Evolutionary conservation across 2,888 invertebrate species (phyloP).

Genomic region (Nysson spinosus): DNA sequence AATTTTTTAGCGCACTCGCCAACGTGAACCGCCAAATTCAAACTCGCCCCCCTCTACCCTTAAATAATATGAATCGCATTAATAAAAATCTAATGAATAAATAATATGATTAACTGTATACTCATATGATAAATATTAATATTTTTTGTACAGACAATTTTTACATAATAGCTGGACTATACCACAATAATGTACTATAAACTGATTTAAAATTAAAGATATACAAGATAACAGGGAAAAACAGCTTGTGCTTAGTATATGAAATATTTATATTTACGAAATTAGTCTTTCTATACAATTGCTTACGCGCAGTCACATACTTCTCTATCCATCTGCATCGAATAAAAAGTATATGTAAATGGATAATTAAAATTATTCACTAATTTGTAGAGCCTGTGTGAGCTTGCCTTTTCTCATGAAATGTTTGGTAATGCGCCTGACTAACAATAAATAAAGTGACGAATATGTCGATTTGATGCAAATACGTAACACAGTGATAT

Average conservation of each 20-base stretch:
- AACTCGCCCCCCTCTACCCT: no score
- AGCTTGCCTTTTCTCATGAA: constrained; percentile 67
- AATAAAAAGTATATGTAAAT: constrained; percentile 64
- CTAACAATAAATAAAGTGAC: constrained; percentile 70
- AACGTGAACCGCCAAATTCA: constrained; percentile 32
- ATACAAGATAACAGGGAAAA: no score
- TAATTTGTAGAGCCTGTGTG: constrained; percentile 67
- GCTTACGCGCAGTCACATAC: constrained; percentile 68
- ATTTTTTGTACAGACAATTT: no score
- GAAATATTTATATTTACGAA: constrained; percentile 77
- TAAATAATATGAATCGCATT: no score
- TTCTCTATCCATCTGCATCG: constrained; percentile 61
- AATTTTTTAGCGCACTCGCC: constrained; percentile 38
- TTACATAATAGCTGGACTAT: no score
- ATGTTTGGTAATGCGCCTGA: constrained; percentile 55
- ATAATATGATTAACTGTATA: no score
- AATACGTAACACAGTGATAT: constrained; percentile 54
- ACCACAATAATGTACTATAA: no score
- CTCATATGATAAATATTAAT: no score
- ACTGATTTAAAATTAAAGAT: no score
- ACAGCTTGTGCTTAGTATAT: constrained; percentile 65
- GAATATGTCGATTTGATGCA: constrained; percentile 61
- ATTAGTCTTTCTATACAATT: constrained; percentile 77
- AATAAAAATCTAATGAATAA: no score
- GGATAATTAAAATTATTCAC: constrained; percentile 67